Base-by-base conservation (phyloP, 2,113 vertebrate species). In the Labeo catla region DNA sequence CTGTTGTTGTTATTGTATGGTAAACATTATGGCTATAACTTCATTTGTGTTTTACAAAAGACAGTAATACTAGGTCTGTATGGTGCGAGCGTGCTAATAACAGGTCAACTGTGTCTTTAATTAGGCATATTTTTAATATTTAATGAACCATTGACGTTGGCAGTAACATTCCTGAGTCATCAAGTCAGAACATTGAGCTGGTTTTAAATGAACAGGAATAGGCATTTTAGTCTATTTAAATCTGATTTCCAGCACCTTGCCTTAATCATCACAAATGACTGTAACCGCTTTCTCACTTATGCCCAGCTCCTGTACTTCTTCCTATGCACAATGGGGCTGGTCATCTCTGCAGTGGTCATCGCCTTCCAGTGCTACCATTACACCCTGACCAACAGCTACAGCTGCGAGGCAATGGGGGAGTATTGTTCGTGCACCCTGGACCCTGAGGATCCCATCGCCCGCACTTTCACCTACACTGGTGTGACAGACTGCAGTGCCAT, bases 271-370 rank as follows among this genome's bases (percentile, higher is more conserved):
- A 65, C 7, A 43, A 28, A n/a, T 81, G 21, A 49, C 61, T 28
- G 45, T 54, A 68, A 16, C 4, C 5, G 63, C 36, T 45, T 15
- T n/a, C 2, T 54, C 2, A 16, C 3, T 50, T 84, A 34, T 45
- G 28, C 63, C 4, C 95, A 99, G 98, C 91, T 99, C 34, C 81
- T 94, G 2, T 99, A 98, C 91, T 99, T 99, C 70, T n/a, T 97
- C 88, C 93, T 99, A 92, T 97, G 96, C 0, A 92, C 95, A 13
- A 85, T 97, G 10, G 96, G 95, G 76, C 91, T 99, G 93, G 92
- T 95, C 9, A 92, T 96, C 43, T 98, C 97, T 0, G 91, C 97
- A 78, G 81, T 98, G 94, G 98, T 96, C 0, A 92, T 95, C 78
- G 96, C 98, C 0, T 99, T 98, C 13, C 95, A 95, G 0, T 93